Evolutionary conservation across 2,888 invertebrate species (phyloP), one percentile per base, ranked within the genome.

Genomic region (Drosophila dives): DNA sequence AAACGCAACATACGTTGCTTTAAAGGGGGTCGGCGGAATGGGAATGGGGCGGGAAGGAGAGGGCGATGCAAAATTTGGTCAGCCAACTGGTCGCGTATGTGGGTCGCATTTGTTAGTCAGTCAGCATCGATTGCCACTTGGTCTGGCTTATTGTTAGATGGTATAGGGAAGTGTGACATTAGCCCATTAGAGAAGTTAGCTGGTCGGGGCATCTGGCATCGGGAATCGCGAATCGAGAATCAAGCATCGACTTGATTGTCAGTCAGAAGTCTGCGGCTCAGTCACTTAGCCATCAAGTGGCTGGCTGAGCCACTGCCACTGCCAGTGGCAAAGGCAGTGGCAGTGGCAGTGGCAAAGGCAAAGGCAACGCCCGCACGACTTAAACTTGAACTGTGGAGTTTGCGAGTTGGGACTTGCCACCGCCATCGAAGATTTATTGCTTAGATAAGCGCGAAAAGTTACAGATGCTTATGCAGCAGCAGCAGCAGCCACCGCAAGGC

Each of bases 391-490:
- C 72, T 51, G 72, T 61, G 77, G 40, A 34, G 64, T 45, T 42
- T 72, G 73, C 23, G 32, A 75, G 74, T 65, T 78, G 85, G 55
- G 70, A 89, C 86, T 89, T 90, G 89, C 90, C 89, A 90, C 85
- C 85, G 85, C 90, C 89, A 90, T 83, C 90, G 74, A 81, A 91
- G 91, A 91, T 91, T 91, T 91, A 89, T 89, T 87, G 90, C 83
- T 82, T 76, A 89, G 92, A 91, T 91, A 91, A 91, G 90, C 89
- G 85, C 85, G 81, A 91, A 91, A 92, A 90, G 90, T 89, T 91
- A 91, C 91, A 90, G 91, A 91, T 90, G 91, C 92, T 89, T 91
- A 91, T 86, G 91, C 91, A 90, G 77, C 82, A 26, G 68, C 91
- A 90, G 77, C 78, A 64, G 80, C 86, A 90, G 77, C 84, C 89